Base-by-base conservation (phyloP, 2,797 vertebrate species). In the Hipposideros larvatus region DNA sequence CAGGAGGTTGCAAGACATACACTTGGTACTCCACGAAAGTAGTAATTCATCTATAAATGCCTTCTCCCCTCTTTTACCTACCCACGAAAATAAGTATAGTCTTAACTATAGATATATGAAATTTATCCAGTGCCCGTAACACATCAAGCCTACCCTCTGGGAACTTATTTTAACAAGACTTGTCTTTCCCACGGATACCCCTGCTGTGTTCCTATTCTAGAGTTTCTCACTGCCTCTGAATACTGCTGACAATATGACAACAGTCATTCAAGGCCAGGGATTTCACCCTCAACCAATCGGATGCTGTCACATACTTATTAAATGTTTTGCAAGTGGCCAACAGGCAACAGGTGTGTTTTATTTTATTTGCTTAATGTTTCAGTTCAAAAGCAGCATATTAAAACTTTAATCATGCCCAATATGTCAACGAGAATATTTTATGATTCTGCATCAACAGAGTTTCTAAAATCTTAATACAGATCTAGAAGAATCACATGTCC, bases 261-360 rank as follows among this genome's bases (percentile, higher is more conserved):
- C 4, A 22, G 79, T 66, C 82, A 86, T 73, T 90, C 34, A 82
- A 28, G 37, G n/a, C 77, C 41, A 34, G 41, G 46, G 48, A 71
- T 59, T 59, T 92, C 63, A 63, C 26, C 53, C 43, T 46, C 65
- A 63, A 65, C 31, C 53, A 73, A 84, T 83, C 34, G 73, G 22
- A 92, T 7, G 41, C n/a, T 90, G 46, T 77, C 78, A 86, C 19
- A 71, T 11, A 53, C 71, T 92, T 90, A 74, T 71, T 77, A 94
- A 92, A 66, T 48, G 85, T 61, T 89, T 94, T 86, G 15, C 13
- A 31, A 80, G 87, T 13, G n/a, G 83, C 46, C 53, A 1, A 96
- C 90, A 93, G 24, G 22, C 41, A 95, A 83, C 88, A 94, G 59
- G 71, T 95, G 28, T 79, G 65, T 66, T 91, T 79, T 85, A 53